These are phyloP conservation scores for Lepidochitona cinerea DNA, from an alignment of 2,888 invertebrate genomes.

Conservation along the genomic window DNA sequence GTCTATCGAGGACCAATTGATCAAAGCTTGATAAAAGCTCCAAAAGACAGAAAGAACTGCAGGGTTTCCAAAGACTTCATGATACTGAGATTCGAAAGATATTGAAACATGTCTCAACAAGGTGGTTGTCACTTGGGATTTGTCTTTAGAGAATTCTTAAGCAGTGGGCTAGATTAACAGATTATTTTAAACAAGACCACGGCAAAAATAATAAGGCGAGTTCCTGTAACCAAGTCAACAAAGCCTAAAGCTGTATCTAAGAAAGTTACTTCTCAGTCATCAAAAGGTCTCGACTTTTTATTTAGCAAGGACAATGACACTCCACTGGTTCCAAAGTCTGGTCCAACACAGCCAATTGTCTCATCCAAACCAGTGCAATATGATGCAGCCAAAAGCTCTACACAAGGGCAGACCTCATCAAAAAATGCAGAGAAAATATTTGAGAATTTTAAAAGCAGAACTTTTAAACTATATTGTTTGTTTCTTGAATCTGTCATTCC, in stretches of 20 bases:
- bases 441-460: neutral
- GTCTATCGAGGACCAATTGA: constrained; percentile 13
- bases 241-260: neutral
- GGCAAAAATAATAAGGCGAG: neutral
- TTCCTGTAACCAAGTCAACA: neutral
- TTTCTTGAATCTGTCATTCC: constrained; percentile 11
- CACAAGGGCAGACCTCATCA: neutral
- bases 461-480: constrained; percentile 5
- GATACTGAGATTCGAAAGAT: constrained; percentile 5
- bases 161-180: neutral
- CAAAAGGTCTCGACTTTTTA: neutral
- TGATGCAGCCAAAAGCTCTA: neutral
- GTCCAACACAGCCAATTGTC: neutral
- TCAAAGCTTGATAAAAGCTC: constrained; percentile 16
- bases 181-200: constrained; percentile 9
- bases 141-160: constrained; percentile 4
- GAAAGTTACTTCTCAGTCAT: neutral
- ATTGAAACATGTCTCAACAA: constrained; percentile 14
- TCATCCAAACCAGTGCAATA: neutral
- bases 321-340: neutral
- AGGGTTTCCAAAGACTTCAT: constrained; percentile 1
- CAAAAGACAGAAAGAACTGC: constrained; percentile 10
- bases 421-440: neutral
- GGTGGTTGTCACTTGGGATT: constrained; percentile 10
- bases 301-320: neutral